phyloP scores from a whole-genome alignment of 92 coral and sea anemone species.

The Anthopleura xanthogrammica region DNA sequence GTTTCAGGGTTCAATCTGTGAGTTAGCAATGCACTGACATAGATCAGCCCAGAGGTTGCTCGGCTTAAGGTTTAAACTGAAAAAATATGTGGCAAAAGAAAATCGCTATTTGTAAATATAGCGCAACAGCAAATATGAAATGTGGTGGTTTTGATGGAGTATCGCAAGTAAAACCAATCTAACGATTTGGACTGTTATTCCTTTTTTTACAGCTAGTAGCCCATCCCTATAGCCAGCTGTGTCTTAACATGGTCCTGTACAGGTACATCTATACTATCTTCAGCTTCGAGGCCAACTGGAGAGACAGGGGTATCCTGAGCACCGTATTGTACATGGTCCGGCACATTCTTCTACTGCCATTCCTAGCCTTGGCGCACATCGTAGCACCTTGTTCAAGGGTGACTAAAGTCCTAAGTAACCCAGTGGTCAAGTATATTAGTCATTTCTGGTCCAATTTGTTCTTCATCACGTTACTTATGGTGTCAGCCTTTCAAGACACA shows the following conservation, averaged over 20 bases:
- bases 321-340: slow-evolving; percentile 29
- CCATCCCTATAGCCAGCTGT: slow-evolving; percentile 72
- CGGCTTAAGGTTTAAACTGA: no score
- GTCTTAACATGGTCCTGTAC: slow-evolving; percentile 52
- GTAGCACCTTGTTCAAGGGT: slow-evolving; percentile 37
- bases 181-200: no score
- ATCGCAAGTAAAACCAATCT: background rate
- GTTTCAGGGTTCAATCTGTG: no score
- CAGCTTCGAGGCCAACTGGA: slow-evolving; percentile 37
- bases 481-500: slow-evolving; percentile 53
- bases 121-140: no score
- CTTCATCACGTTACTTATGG: slow-evolving; percentile 42
- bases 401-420: slow-evolving; percentile 35
- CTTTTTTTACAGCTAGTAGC: slow-evolving; percentile 49
- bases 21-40: no score
- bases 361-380: slow-evolving; percentile 37
- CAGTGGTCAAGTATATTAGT: slow-evolving; percentile 62
- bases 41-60: no score
- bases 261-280: slow-evolving; percentile 36
- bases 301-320: slow-evolving; percentile 33
- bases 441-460: slow-evolving; percentile 55
- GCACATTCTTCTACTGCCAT: slow-evolving; percentile 60
- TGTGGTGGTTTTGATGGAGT: no score
- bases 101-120: no score
- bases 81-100: no score